Evolutionary conservation across 2,888 invertebrate genomes (phyloP).

Genomic region (Drosophila subquinaria): DNA sequence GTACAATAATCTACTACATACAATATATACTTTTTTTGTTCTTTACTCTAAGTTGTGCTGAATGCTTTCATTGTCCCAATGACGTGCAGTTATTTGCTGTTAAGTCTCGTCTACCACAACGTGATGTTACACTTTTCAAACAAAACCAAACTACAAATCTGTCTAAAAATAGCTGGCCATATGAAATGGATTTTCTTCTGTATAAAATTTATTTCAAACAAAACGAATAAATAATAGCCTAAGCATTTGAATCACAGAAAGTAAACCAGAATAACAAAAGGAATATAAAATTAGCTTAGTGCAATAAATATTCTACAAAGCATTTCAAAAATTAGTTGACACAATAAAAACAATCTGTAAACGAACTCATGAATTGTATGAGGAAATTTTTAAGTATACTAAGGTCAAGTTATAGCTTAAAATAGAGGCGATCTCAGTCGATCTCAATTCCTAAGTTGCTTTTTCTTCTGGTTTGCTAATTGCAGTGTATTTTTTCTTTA

Average conservation of each 20-base stretch:
- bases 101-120: constrained; percentile 53
- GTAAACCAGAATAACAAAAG: constrained; percentile 15
- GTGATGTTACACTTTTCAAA: constrained; percentile 57
- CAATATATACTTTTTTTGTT: constrained; percentile 3
- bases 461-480: constrained; percentile 52
- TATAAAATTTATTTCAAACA: constrained; percentile 8
- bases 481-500: constrained; percentile 41
- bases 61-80: constrained; percentile 53
- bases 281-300: constrained; percentile 7
- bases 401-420: no score
- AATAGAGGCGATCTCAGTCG: neutral
- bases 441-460: neutral
- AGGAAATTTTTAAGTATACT: neutral
- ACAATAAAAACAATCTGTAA: constrained; percentile 16
- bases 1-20: neutral
- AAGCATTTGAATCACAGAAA: constrained; percentile 15
- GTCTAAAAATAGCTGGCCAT: constrained; percentile 64
- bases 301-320: constrained; percentile 35
- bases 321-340: constrained; percentile 21
- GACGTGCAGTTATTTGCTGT: constrained; percentile 66
- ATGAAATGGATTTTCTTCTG: constrained; percentile 46
- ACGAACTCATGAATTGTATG: neutral
- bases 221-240: constrained; percentile 31
- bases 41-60: constrained; percentile 36
- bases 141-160: constrained; percentile 44